These are phyloP conservation scores for Uromys caudimaculatus DNA, from an alignment of 2,797 vertebrate species.

Conservation along the genomic window DNA sequence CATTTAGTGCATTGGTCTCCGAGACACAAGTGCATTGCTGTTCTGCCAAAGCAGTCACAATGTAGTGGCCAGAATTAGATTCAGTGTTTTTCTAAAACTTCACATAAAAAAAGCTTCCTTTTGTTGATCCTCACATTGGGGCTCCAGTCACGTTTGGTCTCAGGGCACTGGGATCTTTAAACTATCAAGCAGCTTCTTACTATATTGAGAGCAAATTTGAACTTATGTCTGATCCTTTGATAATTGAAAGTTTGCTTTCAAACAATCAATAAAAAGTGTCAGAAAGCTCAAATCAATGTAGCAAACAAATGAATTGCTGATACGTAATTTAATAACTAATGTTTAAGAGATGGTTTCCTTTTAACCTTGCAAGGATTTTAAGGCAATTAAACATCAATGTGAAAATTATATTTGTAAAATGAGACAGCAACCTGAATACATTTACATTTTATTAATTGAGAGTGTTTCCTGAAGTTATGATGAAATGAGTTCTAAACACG, in stretches of 20 bases:
- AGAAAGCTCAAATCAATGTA: slow-evolving; percentile 81
- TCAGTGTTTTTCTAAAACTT: slow-evolving; percentile 14
- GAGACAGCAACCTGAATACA: slow-evolving; percentile 82
- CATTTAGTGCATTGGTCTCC: neutral
- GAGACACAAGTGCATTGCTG: neutral
- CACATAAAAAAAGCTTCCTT: slow-evolving; percentile 16
- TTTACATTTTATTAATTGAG: slow-evolving; percentile 84
- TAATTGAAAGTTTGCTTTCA: slow-evolving; percentile 84
- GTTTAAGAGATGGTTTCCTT: slow-evolving; percentile 81
- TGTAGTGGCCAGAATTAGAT: neutral
- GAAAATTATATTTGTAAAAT: slow-evolving; percentile 85
- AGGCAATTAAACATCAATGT: slow-evolving; percentile 85
- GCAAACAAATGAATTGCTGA: slow-evolving; percentile 85
- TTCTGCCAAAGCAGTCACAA: neutral
- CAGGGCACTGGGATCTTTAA: slow-evolving; percentile 29
- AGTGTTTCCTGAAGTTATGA: slow-evolving; percentile 80
- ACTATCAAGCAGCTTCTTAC: neutral
- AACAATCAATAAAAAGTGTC: slow-evolving; percentile 84
- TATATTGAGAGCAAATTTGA: slow-evolving; percentile 43
- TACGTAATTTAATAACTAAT: slow-evolving; percentile 87
- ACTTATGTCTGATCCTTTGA: slow-evolving; percentile 42
- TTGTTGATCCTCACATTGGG: neutral
- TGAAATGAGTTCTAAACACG: slow-evolving; percentile 77
- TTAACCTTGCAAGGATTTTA: slow-evolving; percentile 85
- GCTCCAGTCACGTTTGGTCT: neutral